Percentiles rank a stretch among this genome's conserved stretches.
phyloP scores from a whole-genome alignment of 2,888 invertebrate genomes.

The Octodonta nipae region DNA sequence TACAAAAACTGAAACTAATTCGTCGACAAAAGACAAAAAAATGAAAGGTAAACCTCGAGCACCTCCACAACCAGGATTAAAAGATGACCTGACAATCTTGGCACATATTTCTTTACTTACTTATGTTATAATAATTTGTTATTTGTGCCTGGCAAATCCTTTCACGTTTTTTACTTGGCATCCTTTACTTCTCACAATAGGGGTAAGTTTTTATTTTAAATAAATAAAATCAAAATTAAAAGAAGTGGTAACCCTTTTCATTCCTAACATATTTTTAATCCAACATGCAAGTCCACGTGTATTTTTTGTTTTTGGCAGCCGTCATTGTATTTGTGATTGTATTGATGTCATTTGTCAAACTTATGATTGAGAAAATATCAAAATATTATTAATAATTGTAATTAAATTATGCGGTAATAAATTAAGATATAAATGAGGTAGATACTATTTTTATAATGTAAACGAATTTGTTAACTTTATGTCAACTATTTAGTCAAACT shows the following conservation, averaged over 20 bases:
- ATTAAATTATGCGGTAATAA: too few species aligned
- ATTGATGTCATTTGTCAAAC: too few species aligned
- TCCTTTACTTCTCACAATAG: neutral
- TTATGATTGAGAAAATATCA: neutral
- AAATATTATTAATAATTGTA: too few species aligned
- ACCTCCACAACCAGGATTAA: neutral
- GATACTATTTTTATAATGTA: slow-evolving; percentile 5
- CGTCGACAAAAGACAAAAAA: too few species aligned
- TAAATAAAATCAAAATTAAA: neutral
- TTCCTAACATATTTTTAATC: neutral
- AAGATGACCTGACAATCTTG: slow-evolving; percentile 1
- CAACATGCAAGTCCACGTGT: neutral
- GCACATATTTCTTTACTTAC: neutral
- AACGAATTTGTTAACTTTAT: neutral
- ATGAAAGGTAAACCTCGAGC: neutral
- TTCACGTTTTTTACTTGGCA: neutral
- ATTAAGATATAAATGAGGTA: slow-evolving; percentile 3
- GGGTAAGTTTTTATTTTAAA: slow-evolving; percentile 1
- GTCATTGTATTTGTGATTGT: too few species aligned
- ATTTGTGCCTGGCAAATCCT: neutral
- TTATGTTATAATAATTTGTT: neutral
- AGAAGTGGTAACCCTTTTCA: neutral
- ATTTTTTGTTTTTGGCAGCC: neutral
- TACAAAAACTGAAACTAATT: too few species aligned
- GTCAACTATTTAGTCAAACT: slow-evolving; percentile 1